phyloP scores from a whole-genome alignment of 2,797 vertebrate genomes.

The Hydrocynus forskahlii region DNA sequence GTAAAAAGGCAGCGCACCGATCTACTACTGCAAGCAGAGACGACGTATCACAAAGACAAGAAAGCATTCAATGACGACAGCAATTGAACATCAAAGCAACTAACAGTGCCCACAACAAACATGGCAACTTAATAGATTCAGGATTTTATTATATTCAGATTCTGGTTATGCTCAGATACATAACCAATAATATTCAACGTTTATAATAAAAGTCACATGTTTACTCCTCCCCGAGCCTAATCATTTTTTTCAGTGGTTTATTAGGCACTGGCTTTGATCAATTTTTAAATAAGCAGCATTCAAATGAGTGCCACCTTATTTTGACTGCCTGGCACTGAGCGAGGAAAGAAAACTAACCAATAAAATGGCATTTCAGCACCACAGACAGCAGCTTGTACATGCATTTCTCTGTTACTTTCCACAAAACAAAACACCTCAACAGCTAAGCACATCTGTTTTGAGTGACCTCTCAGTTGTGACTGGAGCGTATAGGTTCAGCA shows the following conservation, averaged over 20 bases:
- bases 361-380: conserved; percentile 53
- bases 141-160: neutral
- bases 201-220: no score
- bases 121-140: neutral
- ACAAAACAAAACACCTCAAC: conserved; percentile 19
- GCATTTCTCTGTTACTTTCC: conserved; percentile 13
- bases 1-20: neutral
- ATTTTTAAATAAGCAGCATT: neutral
- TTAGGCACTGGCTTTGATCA: neutral
- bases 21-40: neutral
- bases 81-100: neutral
- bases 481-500: neutral
- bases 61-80: no score
- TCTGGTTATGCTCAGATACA: neutral
- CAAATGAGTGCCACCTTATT: neutral
- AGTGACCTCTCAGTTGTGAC: neutral
- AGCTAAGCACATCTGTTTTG: neutral
- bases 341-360: neutral
- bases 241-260: no score
- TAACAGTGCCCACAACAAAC: neutral
- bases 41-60: neutral
- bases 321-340: neutral
- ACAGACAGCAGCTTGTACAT: conserved; percentile 54
- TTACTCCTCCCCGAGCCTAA: no score
- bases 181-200: neutral